phyloP scores from a whole-genome alignment of 2,113 vertebrate species.

The Electrona antarctica region DNA sequence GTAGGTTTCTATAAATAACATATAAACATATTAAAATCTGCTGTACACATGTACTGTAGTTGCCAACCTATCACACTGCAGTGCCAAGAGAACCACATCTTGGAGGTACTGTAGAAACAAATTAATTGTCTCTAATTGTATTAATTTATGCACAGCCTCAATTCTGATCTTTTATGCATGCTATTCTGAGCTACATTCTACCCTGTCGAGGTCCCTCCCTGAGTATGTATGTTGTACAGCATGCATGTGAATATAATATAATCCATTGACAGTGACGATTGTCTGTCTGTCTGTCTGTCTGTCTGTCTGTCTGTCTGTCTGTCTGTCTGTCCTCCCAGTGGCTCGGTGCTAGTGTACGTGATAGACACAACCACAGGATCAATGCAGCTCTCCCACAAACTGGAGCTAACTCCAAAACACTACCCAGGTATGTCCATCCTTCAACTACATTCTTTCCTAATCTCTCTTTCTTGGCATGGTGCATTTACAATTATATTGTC shows the following conservation, averaged over 20 bases:
- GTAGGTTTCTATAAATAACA: too few species aligned
- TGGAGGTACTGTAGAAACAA: neutral
- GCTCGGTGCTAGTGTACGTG: constrained; percentile 94
- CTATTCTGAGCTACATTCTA: neutral
- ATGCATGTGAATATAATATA: too few species aligned
- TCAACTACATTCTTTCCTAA: neutral
- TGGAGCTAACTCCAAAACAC: constrained; percentile 97
- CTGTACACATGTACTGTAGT: neutral
- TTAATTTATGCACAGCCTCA: neutral
- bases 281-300: constrained; percentile 40
- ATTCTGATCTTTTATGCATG: neutral
- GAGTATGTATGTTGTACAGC: too few species aligned
- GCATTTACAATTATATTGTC: too few species aligned
- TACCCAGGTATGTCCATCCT: constrained; percentile 87
- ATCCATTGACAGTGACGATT: neutral
- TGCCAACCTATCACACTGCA: too few species aligned
- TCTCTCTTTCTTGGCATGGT: neutral
- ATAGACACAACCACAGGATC: constrained; percentile 93
- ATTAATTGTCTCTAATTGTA: neutral
- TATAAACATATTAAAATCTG: neutral
- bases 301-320: constrained; percentile 9
- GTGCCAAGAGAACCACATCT: neutral
- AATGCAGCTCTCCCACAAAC: constrained; percentile 96
- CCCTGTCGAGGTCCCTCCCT: too few species aligned
- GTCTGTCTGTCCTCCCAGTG: constrained; percentile 76